Evolutionary conservation across 30 jellyfish, hydroid and myxozoan species (phyloP).

Genomic region (Hydractinia symbiolongicarpus): DNA sequence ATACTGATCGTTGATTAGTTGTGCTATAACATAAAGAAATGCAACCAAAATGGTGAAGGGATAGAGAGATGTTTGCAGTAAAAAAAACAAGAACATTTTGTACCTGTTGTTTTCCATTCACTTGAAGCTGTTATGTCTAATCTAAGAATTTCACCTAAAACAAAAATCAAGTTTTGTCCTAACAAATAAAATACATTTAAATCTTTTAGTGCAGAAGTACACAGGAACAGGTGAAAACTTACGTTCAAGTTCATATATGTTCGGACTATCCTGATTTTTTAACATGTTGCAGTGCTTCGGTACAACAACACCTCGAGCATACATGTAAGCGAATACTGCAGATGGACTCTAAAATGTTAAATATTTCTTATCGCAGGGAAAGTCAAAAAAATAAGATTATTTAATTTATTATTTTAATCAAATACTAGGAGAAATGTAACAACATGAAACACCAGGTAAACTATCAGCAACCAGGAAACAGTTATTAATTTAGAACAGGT

Average conservation of each 20-base stretch:
- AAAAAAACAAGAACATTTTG: background rate
- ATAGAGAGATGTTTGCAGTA: background rate
- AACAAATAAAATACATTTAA: background rate
- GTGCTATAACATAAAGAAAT: background rate
- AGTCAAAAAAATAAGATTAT: too few species aligned
- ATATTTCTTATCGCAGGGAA: too few species aligned
- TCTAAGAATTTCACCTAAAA: constrained; percentile 22
- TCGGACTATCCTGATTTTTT: constrained; percentile 34
- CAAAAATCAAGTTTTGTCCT: background rate
- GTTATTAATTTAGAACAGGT: too few species aligned
- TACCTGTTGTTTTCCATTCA: constrained; percentile 7
- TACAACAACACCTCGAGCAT: constrained; percentile 30
- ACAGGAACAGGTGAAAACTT: background rate
- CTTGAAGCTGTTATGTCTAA: background rate
- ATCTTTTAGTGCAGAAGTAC: too few species aligned
- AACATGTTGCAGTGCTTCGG: constrained; percentile 49
- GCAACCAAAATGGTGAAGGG: background rate
- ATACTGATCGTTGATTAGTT: background rate
- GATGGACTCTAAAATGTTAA: constrained; percentile 33
- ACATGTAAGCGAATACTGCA: constrained; percentile 45
- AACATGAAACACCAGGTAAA: too few species aligned
- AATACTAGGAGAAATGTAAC: too few species aligned
- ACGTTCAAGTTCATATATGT: constrained; percentile 51
- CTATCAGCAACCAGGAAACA: too few species aligned
- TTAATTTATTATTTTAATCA: too few species aligned